Evolutionary conservation across 2,113 vertebrate species (phyloP).

Genomic region (Myxocyprinus asiaticus): DNA sequence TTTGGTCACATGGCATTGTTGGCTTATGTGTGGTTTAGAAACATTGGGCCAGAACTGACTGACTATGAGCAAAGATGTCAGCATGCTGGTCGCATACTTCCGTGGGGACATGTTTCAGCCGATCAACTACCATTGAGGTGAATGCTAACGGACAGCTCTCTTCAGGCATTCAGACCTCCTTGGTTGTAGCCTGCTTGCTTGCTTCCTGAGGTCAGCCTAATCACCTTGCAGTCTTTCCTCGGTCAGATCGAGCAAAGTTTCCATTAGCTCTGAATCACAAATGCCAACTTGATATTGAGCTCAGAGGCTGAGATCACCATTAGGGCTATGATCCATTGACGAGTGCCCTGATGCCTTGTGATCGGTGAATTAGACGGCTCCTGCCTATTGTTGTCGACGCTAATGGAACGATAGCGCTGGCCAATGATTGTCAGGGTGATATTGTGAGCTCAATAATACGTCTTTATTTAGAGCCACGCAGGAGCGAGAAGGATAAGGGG

Average conservation of each 20-base stretch:
- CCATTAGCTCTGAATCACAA: constrained; percentile 20
- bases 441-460: constrained; percentile 15
- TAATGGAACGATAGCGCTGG: constrained; percentile 37
- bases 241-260: constrained; percentile 17
- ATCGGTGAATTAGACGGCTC: constrained; percentile 15
- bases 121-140: too few species aligned
- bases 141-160: too few species aligned
- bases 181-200: too few species aligned
- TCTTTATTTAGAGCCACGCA: constrained; percentile 31
- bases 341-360: constrained; percentile 14
- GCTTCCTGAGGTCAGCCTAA: not conserved
- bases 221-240: not conserved
- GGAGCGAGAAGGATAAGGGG: constrained; percentile 24
- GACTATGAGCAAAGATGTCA: too few species aligned
- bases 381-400: constrained; percentile 20
- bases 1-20: too few species aligned
- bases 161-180: too few species aligned
- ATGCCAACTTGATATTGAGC: constrained; percentile 30
- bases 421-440: constrained; percentile 28
- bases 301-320: constrained; percentile 31
- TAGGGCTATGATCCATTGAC: constrained; percentile 24
- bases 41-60: too few species aligned
- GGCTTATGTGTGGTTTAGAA: too few species aligned
- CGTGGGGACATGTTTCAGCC: too few species aligned
- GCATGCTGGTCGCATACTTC: too few species aligned